Conservation (phyloP, 2,797 vertebrate species). For the Leontocebus nigricollis region DNA sequence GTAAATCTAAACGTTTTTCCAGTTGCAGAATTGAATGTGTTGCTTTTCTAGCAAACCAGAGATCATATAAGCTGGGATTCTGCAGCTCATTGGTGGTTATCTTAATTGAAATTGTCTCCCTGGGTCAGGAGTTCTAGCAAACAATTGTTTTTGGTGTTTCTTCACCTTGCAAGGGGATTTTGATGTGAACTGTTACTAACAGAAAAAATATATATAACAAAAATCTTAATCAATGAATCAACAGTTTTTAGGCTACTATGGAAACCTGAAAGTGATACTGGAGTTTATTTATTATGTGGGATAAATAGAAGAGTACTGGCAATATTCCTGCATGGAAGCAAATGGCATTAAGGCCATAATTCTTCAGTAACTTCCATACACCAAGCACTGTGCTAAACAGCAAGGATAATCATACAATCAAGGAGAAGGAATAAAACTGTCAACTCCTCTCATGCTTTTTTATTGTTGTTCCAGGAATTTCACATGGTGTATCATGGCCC, state of each 20-base stretch:
- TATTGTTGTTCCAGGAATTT: neutral
- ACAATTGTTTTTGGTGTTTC: neutral
- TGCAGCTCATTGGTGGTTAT: neutral
- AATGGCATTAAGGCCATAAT: neutral
- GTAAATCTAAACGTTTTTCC: neutral
- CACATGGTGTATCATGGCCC: neutral
- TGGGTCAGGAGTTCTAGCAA: neutral
- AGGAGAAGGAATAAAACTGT: neutral
- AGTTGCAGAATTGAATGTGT: neutral
- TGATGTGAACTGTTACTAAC: neutral
- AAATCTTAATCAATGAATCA: neutral
- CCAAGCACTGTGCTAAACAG: neutral
- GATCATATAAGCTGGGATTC: neutral
- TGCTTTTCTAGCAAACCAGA: neutral
- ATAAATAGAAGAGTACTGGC: neutral
- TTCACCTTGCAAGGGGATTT: neutral
- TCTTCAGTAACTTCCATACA: neutral
- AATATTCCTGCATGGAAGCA: neutral
- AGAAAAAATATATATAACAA: neutral
- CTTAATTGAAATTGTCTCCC: conserved; percentile 15
- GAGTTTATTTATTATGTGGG: neutral
- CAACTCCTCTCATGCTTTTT: neutral
- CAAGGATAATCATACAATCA: neutral
- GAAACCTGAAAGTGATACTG: neutral
- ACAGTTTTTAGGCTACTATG: neutral